These are phyloP conservation scores for Oreotrochilus melanogaster DNA, from an alignment of 2,113 vertebrate species.

Conservation along the genomic window DNA sequence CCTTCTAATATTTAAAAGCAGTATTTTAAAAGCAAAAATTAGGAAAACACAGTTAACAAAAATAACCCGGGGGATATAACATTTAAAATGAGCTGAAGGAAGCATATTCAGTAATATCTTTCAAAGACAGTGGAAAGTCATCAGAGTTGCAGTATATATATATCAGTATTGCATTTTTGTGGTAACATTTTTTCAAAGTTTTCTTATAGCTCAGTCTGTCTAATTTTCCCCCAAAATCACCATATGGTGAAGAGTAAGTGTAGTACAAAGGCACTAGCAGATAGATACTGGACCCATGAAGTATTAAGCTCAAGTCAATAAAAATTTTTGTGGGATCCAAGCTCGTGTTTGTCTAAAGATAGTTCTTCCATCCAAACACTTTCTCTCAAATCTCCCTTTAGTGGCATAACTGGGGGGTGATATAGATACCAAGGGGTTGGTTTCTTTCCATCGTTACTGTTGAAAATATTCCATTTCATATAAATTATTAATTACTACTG, in stretches of 20 bases:
- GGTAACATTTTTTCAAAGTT: neutral
- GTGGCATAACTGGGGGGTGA: neutral
- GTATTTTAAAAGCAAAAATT: slow-evolving; percentile 20
- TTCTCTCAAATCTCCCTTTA: neutral
- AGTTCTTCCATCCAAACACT: neutral
- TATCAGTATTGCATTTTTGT: neutral
- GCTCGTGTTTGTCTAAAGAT: neutral
- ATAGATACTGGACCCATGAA: neutral
- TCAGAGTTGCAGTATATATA: neutral
- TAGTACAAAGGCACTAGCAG: neutral
- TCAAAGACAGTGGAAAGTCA: slow-evolving; percentile 44
- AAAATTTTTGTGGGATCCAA: neutral
- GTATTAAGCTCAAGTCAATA: neutral
- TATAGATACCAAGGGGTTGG: neutral
- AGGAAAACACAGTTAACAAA: slow-evolving; percentile 7
- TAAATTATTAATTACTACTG: neutral
- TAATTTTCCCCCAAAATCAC: neutral
- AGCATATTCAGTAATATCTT: neutral
- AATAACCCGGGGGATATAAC: slow-evolving; percentile 32
- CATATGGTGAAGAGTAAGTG: neutral
- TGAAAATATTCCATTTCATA: neutral
- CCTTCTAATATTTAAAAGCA: slow-evolving; percentile 38
- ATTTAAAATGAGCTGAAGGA: slow-evolving; percentile 20
- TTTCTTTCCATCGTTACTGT: slow-evolving; percentile 4
- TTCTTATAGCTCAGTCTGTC: neutral